Conservation (phyloP, 2,113 vertebrate species). For the Channa maculata region DNA sequence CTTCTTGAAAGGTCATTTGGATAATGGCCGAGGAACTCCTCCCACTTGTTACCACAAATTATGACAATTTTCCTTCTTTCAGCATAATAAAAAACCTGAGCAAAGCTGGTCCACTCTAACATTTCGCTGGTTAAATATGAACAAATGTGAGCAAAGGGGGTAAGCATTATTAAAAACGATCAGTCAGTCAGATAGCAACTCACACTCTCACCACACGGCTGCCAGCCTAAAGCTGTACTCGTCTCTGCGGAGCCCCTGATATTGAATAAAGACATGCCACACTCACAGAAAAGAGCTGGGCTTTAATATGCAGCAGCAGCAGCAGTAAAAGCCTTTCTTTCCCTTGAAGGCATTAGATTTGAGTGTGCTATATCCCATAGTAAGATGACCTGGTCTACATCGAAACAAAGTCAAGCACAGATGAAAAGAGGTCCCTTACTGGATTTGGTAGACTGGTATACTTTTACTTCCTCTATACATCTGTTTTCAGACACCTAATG, state of each 20-base stretch:
- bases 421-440: constrained; percentile 13
- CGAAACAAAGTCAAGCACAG: constrained; percentile 31
- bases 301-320: constrained; percentile 48
- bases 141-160: constrained; percentile 44
- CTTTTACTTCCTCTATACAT: background rate
- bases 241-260: constrained; percentile 57
- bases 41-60: constrained; percentile 34
- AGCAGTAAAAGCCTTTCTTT: constrained; percentile 28
- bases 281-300: constrained; percentile 55
- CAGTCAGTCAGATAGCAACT: constrained; percentile 70
- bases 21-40: background rate
- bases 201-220: constrained; percentile 32
- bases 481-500: too few relatives aligned
- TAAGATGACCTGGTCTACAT: constrained; percentile 40
- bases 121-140: constrained; percentile 62
- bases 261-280: constrained; percentile 61
- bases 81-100: constrained; percentile 44
- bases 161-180: constrained; percentile 74
- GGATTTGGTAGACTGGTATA: background rate
- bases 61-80: constrained; percentile 39
- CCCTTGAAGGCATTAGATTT: constrained; percentile 33
- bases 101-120: constrained; percentile 28
- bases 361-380: constrained; percentile 20
- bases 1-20: constrained; percentile 13
- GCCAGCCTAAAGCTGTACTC: constrained; percentile 59